A percentile compares a stretch with the other conserved stretches of the same genome.
Conservation (phyloP, 2,888 invertebrate genomes). For the Actias luna region DNA sequence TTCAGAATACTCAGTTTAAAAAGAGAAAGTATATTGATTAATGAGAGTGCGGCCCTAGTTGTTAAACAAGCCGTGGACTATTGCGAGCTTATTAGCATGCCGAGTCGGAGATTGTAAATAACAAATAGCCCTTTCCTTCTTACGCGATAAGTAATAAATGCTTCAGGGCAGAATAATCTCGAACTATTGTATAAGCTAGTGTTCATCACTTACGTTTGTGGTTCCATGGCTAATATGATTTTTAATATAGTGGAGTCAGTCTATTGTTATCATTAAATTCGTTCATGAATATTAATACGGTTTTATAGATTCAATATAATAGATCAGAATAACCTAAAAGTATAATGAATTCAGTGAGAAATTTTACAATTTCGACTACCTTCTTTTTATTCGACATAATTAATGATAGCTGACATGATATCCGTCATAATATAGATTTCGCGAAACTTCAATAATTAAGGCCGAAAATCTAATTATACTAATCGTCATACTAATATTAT, state of each 20-base stretch:
- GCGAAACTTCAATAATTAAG: too few species aligned
- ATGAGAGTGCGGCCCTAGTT: constrained; percentile 58
- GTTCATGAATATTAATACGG: too few species aligned
- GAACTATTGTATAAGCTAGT: background rate
- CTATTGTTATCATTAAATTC: background rate
- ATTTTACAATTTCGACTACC: too few species aligned
- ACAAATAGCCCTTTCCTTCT: constrained; percentile 35
- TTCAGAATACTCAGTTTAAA: too few species aligned
- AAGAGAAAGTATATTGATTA: constrained; percentile 63
- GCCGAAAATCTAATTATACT: too few species aligned
- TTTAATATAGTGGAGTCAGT: background rate
- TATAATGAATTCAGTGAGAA: too few species aligned
- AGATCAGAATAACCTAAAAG: too few species aligned
- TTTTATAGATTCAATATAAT: too few species aligned
- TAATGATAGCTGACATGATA: too few species aligned
- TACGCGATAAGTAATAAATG: constrained; percentile 17
- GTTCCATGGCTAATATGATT: background rate
- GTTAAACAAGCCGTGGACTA: constrained; percentile 64
- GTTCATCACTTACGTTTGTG: background rate
- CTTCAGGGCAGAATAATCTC: constrained; percentile 18
- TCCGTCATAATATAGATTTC: too few species aligned
- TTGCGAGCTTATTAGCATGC: constrained; percentile 56
- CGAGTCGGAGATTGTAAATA: constrained; percentile 35
- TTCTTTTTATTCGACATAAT: too few species aligned
- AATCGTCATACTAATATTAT: too few species aligned